Evolutionary conservation across 2,888 invertebrate genomes (phyloP).

Genomic region (Pomacea canaliculata): DNA sequence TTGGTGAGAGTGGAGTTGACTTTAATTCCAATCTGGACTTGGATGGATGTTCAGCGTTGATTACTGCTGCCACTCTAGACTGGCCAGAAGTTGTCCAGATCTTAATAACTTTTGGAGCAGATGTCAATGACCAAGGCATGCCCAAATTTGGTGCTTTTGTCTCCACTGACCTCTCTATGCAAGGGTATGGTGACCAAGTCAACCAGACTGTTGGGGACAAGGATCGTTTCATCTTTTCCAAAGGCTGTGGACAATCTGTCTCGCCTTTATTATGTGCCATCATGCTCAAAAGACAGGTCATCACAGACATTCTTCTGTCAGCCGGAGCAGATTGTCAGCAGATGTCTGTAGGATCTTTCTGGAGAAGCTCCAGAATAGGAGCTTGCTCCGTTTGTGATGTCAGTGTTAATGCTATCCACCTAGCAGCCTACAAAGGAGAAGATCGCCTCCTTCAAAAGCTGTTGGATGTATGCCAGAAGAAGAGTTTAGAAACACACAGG

Average conservation of each 20-base stretch:
- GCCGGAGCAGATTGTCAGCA: conserved; percentile 26
- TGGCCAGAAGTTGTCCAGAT: conserved; percentile 24
- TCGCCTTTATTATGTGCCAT: conserved; percentile 34
- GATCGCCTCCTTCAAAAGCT: conserved; percentile 19
- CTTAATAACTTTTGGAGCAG: conserved; percentile 23
- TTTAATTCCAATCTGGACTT: conserved; percentile 30
- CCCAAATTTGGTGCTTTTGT: conserved; percentile 30
- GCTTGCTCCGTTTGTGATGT: conserved; percentile 35
- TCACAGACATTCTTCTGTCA: conserved; percentile 24
- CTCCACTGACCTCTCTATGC: conserved; percentile 17
- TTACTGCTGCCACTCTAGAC: conserved; percentile 28
- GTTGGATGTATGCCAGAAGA: conserved; percentile 12
- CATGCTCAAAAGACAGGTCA: conserved; percentile 19
- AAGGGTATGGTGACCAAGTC: background rate
- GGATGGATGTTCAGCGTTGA: conserved; percentile 32
- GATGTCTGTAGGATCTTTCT: conserved; percentile 29
- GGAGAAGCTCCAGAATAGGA: conserved; percentile 25
- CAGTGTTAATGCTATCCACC: conserved; percentile 29
- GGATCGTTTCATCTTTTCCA: conserved; percentile 29
- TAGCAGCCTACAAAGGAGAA: conserved; percentile 33
- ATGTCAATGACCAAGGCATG: conserved; percentile 30
- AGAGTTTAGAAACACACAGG: conserved; percentile 11
- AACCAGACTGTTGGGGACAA: background rate
- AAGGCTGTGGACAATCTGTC: conserved; percentile 34
- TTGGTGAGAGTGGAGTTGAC: conserved; percentile 21